phyloP scores from a whole-genome alignment of 1,140 invertebrate genomes.

The Pararge aegeria region DNA sequence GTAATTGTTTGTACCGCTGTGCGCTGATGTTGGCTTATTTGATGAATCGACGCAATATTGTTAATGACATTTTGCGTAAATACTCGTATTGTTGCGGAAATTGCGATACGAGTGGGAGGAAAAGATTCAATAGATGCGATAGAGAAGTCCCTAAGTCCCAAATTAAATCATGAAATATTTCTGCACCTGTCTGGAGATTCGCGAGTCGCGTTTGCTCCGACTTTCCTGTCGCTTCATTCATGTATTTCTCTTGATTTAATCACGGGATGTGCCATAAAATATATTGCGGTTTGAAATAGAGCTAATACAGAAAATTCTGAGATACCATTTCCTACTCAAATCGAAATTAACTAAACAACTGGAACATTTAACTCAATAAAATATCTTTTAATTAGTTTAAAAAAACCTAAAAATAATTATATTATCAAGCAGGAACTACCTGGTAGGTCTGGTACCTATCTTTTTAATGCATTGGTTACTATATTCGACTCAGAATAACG shows the following conservation, averaged over 20 bases:
- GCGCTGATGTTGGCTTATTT: constrained; percentile 30
- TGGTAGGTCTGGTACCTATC: too few relatives aligned
- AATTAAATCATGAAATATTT: constrained; percentile 77
- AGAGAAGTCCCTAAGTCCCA: constrained; percentile 75
- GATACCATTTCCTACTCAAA: neutral
- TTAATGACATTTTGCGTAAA: constrained; percentile 43
- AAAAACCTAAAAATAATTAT: too few relatives aligned
- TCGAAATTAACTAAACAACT: neutral
- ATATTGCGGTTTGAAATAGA: neutral
- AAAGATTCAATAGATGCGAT: constrained; percentile 75
- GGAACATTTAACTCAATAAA: too few relatives aligned
- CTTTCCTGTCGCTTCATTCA: constrained; percentile 27
- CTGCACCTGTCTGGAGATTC: constrained; percentile 58
- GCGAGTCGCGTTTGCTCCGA: constrained; percentile 45
- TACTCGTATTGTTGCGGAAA: constrained; percentile 37
- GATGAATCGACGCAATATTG: constrained; percentile 39
- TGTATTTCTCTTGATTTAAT: constrained; percentile 22
- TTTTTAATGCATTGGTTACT: too few relatives aligned
- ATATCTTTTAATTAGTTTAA: too few relatives aligned
- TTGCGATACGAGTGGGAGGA: constrained; percentile 41
- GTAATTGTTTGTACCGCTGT: constrained; percentile 36
- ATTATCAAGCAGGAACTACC: too few relatives aligned
- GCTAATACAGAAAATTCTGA: neutral
- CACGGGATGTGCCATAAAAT: constrained; percentile 2
- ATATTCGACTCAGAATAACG: too few relatives aligned